Base-by-base conservation (phyloP, 2,113 vertebrate genomes). In the Brachypteracias leptosomus region DNA sequence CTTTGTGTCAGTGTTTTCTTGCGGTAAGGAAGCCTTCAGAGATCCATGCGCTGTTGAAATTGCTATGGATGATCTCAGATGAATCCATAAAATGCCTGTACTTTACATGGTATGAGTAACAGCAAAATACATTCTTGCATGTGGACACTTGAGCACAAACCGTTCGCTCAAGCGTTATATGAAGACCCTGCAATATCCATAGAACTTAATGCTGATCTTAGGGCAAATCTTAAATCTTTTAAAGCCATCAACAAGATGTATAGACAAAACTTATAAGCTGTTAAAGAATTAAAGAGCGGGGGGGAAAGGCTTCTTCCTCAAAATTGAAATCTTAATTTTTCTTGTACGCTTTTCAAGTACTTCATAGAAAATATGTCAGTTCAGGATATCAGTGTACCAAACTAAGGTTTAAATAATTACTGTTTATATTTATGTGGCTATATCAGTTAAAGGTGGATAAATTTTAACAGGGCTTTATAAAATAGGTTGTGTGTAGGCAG, bases 1-100 rank as follows among this genome's bases (percentile, higher is more conserved):
- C 96, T 98, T 98, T 98, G 97, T 98, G 92, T 85, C 18, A 1
- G 20, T 85, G 95, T 95, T 97, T 98, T 95, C 80, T 88, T 44
- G 66, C 9, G 8, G 91, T 96, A 93, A 95, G 26, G 38, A 96
- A 96, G 78, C 85, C 88, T 90, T 92, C 82, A 49, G 78, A 85
- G 62, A 78, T 95, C 24, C 87, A 38, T 91, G 93, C 90, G 71
- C 57, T 77, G 2, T 55, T 97, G 93, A 97, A 97, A 97, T 96
- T 96, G n/a, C n/a, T 96, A 97, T 76, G 92, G 95, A 95, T 97
- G 70, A 89, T 96, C 82, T 89, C 33, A 83, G 67, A 42, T 94
- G 73, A n/a, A 49, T 19, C 19, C 68, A 28, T 16, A 68, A 55
- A 89, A 68, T 71, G 33, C 26, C 70, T 78, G 35, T 75, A 20